Base-by-base conservation (phyloP, 2,113 vertebrate species). In the Microtus ochrogaster region DNA sequence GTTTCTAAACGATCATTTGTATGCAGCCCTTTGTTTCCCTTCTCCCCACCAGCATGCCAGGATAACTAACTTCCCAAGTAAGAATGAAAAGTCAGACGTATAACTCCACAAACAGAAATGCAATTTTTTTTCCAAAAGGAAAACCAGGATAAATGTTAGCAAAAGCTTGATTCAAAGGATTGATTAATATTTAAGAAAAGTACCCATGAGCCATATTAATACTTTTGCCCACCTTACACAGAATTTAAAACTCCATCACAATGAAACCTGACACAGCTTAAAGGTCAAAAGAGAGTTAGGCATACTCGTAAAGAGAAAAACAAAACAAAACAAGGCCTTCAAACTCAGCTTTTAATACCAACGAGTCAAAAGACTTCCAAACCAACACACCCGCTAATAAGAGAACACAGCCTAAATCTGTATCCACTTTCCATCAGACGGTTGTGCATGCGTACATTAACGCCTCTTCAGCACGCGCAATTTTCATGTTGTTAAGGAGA, bases 201-300 rank as follows among this genome's bases (percentile, higher is more conserved):
- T 70, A 26, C 19, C 82, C 90, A 61, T 61, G 66, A 84, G 2
- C 41, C 44, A 70, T 24, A 24, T 49, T 88, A 90, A 94, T 61
- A 73, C 16, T 76, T 79, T 33, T 92, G 92, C 66, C 70, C 82
- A 90, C 30, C 0, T 26, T 28, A 84, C 3, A 49, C 85, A 73
- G 36, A 81, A 92, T 70, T 94, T 94, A 89, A 97, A 97, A 55
- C 94, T 61, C 79, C 58, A 95, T 65, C 82, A 70, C 91, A 91
- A 90, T 8, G 73, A 91, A 24, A 83, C 66, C 0, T 65, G 19
- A n/a, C 73, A 78, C 44, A 76, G 65, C 30, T 96, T 88, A 97
- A 98, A 76, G 96, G 92, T 26, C 92, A 96, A 97, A 96, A n/a
- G 72, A 66, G 41, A 95, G 36, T 89, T 96, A 91, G 1, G 33